These are phyloP conservation scores for Thaumetopoea pityocampa DNA, from an alignment of 1,140 invertebrate species.

Conservation along the genomic window DNA sequence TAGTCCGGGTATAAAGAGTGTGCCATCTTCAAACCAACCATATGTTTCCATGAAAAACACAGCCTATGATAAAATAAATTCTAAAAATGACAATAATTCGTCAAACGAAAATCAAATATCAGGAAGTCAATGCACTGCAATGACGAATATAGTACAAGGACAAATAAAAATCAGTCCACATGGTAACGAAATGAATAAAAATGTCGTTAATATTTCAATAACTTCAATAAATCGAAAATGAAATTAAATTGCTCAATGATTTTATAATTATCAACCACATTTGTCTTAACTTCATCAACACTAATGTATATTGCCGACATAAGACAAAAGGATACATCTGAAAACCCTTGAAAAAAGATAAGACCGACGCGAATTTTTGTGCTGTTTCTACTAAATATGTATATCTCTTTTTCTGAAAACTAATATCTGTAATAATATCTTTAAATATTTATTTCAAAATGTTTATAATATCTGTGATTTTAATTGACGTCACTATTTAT, in stretches of 20 bases:
- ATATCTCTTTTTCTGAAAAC: too few relatives aligned
- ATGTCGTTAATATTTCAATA: slow-evolving; percentile 57
- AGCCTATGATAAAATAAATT: slow-evolving; percentile 67
- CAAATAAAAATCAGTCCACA: slow-evolving; percentile 73
- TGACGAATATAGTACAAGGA: slow-evolving; percentile 72
- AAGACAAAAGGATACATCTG: too few relatives aligned
- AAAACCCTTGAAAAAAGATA: too few relatives aligned
- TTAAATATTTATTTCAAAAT: too few relatives aligned
- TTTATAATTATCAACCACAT: background rate
- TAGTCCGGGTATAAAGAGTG: slow-evolving; percentile 29
- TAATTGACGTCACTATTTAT: too few relatives aligned
- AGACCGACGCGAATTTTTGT: too few relatives aligned
- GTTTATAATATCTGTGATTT: too few relatives aligned
- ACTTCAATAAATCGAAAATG: slow-evolving; percentile 42
- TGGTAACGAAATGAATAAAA: slow-evolving; percentile 52
- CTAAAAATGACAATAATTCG: slow-evolving; percentile 34
- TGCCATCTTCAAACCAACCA: slow-evolving; percentile 21
- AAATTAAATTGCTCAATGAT: slow-evolving; percentile 46
- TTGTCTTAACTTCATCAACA: background rate
- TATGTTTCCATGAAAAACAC: slow-evolving; percentile 76
- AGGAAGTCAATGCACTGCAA: slow-evolving; percentile 59
- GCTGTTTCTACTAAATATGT: too few relatives aligned
- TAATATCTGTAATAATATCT: too few relatives aligned
- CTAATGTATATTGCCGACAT: too few relatives aligned
- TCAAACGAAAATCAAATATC: slow-evolving; percentile 29